Percentiles rank a stretch among this genome's conserved stretches.
These are phyloP conservation scores for Andrena trimmerana DNA, from an alignment of 2,888 invertebrate species.

Conservation along the genomic window DNA sequence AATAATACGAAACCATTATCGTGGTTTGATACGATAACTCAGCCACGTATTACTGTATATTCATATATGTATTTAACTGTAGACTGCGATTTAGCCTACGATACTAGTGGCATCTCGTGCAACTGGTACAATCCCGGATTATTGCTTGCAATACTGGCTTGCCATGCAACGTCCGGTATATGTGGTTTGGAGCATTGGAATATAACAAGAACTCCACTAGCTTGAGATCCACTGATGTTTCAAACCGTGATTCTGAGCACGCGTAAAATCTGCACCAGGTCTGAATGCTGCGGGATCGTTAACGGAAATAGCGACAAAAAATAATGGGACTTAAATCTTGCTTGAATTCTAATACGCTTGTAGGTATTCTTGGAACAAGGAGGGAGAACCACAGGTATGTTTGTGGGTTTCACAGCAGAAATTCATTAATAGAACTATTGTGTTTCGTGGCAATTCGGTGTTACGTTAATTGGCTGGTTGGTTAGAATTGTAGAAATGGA, in stretches of 20 bases:
- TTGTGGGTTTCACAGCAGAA: too few relatives aligned
- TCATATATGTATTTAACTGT: conserved; percentile 16
- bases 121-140: conserved; percentile 68
- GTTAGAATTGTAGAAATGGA: too few relatives aligned
- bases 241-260: conserved; percentile 19
- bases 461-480: too few relatives aligned
- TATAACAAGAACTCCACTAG: conserved; percentile 52
- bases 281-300: conserved; percentile 5
- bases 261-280: conserved; percentile 36
- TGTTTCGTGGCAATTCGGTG: too few relatives aligned
- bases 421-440: too few relatives aligned
- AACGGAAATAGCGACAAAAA: conserved; percentile 3
- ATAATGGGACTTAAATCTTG: not conserved
- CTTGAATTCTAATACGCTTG: too few relatives aligned
- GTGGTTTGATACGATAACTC: conserved; percentile 42
- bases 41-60: conserved; percentile 30
- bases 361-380: too few relatives aligned
- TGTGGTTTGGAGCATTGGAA: conserved; percentile 53
- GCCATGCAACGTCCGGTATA: conserved; percentile 57
- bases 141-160: conserved; percentile 67
- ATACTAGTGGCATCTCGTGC: conserved; percentile 56
- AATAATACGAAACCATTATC: conserved; percentile 50
- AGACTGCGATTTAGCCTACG: conserved; percentile 39
- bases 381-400: too few relatives aligned
- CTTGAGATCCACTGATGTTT: conserved; percentile 34